phyloP scores from a whole-genome alignment of 2,113 vertebrate species.

The Leptobrachium ailaonicum region DNA sequence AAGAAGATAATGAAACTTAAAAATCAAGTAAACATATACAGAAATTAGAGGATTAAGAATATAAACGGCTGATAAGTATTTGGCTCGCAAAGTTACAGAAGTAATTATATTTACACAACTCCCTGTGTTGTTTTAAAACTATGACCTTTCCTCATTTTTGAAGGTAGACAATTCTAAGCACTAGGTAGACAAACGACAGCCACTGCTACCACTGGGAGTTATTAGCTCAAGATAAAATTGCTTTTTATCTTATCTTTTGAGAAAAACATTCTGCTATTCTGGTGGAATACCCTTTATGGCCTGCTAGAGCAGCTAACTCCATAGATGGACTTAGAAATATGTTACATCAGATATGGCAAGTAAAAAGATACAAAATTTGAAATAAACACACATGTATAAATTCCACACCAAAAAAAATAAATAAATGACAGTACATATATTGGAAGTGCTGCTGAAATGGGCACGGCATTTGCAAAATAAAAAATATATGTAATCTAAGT shows the following conservation, averaged over 20 bases:
- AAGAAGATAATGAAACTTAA: too few species aligned
- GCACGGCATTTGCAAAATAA: too few species aligned
- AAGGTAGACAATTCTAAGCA: not conserved
- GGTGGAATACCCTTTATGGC: not conserved
- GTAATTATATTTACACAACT: not conserved
- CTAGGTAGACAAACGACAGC: not conserved
- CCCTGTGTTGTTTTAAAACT: not conserved
- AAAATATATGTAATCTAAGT: too few species aligned
- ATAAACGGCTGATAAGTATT: not conserved
- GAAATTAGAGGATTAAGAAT: not conserved
- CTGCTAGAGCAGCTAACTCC: not conserved
- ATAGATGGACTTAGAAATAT: not conserved
- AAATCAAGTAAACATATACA: too few species aligned
- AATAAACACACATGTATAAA: too few species aligned
- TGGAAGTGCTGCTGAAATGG: too few species aligned
- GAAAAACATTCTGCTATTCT: not conserved
- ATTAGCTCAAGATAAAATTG: conserved; percentile 3
- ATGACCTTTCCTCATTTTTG: not conserved
- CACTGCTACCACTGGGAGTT: not conserved
- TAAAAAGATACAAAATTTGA: too few species aligned
- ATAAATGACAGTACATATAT: too few species aligned
- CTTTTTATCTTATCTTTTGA: conserved; percentile 3
- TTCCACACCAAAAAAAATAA: too few species aligned
- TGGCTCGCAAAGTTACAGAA: not conserved
- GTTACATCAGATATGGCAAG: not conserved